Conservation (phyloP, 2,888 invertebrate species). For the Elmis aenea region DNA sequence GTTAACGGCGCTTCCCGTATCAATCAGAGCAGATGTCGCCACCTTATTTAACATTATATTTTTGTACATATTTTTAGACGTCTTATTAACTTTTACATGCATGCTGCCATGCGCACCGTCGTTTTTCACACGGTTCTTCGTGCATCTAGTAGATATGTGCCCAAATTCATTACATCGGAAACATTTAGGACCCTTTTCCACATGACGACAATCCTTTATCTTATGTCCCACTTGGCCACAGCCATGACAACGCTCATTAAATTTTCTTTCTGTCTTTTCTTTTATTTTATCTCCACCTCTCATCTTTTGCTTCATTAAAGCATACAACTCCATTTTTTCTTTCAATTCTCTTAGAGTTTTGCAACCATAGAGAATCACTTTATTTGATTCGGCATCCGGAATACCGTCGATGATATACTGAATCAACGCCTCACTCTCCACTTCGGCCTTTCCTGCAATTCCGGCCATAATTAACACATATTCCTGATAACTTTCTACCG, state of each 20-base stretch:
- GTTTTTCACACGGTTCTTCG: too few species aligned
- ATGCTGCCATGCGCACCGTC: neutral
- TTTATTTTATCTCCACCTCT: neutral
- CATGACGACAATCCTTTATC: neutral
- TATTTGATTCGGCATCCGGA: constrained; percentile 22
- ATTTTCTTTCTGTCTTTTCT: neutral
- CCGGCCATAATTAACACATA: constrained; percentile 40
- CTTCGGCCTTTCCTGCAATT: constrained; percentile 33
- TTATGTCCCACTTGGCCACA: constrained; percentile 1
- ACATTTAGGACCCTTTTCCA: constrained; percentile 1
- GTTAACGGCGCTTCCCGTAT: constrained; percentile 8
- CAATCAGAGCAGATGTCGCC: constrained; percentile 4
- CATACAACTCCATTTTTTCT: constrained; percentile 20
- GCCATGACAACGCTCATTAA: neutral
- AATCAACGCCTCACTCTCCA: constrained; percentile 36
- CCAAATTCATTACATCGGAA: constrained; percentile 3
- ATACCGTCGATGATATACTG: constrained; percentile 42
- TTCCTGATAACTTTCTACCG: constrained; percentile 36
- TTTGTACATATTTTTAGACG: neutral
- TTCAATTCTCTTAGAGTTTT: constrained; percentile 21
- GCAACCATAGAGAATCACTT: constrained; percentile 26
- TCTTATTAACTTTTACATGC: neutral
- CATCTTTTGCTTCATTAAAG: neutral
- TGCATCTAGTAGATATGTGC: neutral
- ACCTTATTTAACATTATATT: neutral